Evolutionary conservation across 1,140 invertebrate genomes (phyloP), one percentile per base, ranked within the genome.

Genomic region (Platyscapa corneri): DNA sequence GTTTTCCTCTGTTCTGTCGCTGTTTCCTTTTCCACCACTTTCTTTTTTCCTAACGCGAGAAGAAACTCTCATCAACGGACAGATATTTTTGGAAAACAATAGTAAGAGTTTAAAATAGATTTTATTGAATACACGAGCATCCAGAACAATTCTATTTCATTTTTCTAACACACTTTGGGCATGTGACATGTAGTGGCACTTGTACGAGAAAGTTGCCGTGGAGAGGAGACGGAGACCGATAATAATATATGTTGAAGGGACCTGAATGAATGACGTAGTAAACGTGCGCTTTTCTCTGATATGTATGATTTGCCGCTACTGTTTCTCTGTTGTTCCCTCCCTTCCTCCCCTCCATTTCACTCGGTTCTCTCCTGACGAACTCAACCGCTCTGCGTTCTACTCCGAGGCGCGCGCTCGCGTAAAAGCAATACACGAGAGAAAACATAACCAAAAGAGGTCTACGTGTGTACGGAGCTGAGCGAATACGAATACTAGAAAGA

Each of bases 361-460:
- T 27, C 23, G 56, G 0, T 60, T 5, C 56, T 1, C 56, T 10
- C 23, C 23, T 3, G 56, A 60, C 56, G 56, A 20, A 60, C 27
- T 60, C 56, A 3, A 60, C 56, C 2, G 56, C 14, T 46, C 42
- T 46, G 42, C 42, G 42, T 46, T 27, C 56, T 23, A 5, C 56
- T 23, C 2, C 56, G 20, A 60, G 56, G 56, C 56, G 56, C 56
- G 56, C 56, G 56, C 56, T 60, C 10, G 56, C 5, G 56, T 60
- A 32, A 60, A 27, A 77, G 56, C 39, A 30, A 60, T 7, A 56
- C n/a, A 74, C 12, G 39, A 67, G 76, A 70, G 79, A 64, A 65
- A 76, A 83, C 74, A 83, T 83, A 83, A 83, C 82, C 82, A 83
- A 83, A 83, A 83, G 72, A 77, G 74, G 82, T 70, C 75, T 37